Conservation (phyloP, 2,113 vertebrate species). For the Elgaria multicarinata region DNA sequence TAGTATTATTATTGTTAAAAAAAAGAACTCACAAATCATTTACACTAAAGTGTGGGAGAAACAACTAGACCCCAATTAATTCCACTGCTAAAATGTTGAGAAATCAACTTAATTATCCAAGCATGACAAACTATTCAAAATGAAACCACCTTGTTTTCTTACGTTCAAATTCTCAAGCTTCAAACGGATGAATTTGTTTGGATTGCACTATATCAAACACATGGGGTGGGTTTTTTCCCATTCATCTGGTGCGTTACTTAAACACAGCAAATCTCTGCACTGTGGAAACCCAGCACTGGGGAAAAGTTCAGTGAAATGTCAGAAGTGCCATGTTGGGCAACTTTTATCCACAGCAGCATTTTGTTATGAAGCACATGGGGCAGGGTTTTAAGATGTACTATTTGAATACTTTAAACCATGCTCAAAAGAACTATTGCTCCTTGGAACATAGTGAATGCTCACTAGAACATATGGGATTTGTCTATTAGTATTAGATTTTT, state of each 20-base stretch:
- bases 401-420: conserved; percentile 46
- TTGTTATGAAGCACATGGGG: conserved; percentile 32
- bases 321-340: conserved; percentile 27
- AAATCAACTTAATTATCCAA: conserved; percentile 66
- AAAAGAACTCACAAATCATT: conserved; percentile 16
- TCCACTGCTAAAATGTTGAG: conserved; percentile 54
- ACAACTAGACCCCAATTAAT: conserved; percentile 44
- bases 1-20: too few relatives aligned
- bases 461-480: conserved; percentile 74
- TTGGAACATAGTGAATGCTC: not conserved
- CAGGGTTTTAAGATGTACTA: conserved; percentile 32
- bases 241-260: conserved; percentile 57
- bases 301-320: conserved; percentile 48
- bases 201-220: conserved; percentile 55
- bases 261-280: conserved; percentile 40
- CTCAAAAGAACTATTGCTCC: conserved; percentile 45
- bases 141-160: conserved; percentile 47
- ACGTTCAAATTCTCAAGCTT: conserved; percentile 57
- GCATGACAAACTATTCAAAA: conserved; percentile 60
- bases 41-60: conserved; percentile 42
- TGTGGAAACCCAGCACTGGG: conserved; percentile 52
- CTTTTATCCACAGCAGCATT: conserved; percentile 39
- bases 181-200: conserved; percentile 70
- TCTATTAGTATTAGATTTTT: conserved; percentile 73
- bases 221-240: conserved; percentile 48